Evolutionary conservation across 2,888 invertebrate genomes (phyloP), one percentile per base, ranked within the genome.

Genomic region (Meiosimyza decipiens): DNA sequence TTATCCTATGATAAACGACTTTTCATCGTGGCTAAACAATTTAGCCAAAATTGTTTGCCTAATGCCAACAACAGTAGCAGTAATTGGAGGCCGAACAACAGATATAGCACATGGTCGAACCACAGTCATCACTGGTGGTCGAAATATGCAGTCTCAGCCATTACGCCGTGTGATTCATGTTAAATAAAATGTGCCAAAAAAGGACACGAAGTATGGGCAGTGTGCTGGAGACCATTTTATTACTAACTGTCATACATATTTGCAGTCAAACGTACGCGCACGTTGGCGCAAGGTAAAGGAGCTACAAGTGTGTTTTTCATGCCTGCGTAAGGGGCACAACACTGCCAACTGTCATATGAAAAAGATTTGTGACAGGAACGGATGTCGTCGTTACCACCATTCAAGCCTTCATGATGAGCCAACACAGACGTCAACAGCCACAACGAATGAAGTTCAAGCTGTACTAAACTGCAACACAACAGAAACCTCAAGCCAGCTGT

Each of bases 261-360:
- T 54, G 2, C 7, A 59, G 9, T 33, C 22, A 59, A 18, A 51
- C 11, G 70, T 70, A 15, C 50, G 51, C 12, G 54, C 33, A 5
- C 52, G 70, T 7, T 70, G 51, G 50, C 49, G 50, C 2, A 18
- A 50, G 0, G 69, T 51, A 3, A 69, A 69, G 16, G 12, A 50
- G 6, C 15, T 51, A 6, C 60, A 62, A 54, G 18, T 62, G 18
- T 64, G 71, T 33, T 64, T 71, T n/a, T 71, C 64, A 33, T 64
- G 70, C 9, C 22, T 64, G 5, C 55, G 55, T 33, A 71, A 54
- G 49, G 55, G 55, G 4, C 63, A 63, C 22, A 15, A n/a, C 3
- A 55, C 49, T 22, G 16, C 22, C 9, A 63, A 64, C n/a, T 64
- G 64, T n/a, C 63, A 40, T 6, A 52, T 28, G 7, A 71, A 16